Conservation (phyloP, 2,888 invertebrate species). For the Synanthedon vespiformis region DNA sequence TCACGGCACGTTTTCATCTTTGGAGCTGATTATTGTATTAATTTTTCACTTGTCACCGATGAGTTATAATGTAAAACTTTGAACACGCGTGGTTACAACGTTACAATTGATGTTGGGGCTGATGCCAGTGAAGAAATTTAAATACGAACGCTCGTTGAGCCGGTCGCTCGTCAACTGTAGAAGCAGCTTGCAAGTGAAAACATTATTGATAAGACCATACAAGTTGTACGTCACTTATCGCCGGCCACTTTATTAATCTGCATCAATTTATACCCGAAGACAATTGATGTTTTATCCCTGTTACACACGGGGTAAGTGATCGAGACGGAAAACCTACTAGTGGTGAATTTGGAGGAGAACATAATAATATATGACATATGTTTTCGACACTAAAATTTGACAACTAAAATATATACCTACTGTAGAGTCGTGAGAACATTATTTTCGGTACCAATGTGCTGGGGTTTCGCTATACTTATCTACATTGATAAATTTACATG, state of each 20-base stretch:
- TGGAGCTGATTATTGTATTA: conserved; percentile 3
- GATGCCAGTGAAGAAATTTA: conserved; percentile 10
- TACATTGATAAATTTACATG: too few relatives aligned
- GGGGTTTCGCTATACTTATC: too few relatives aligned
- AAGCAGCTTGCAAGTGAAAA: conserved; percentile 36
- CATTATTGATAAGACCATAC: conserved; percentile 52
- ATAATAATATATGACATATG: neutral
- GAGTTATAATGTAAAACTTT: conserved; percentile 1
- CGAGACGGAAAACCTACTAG: neutral
- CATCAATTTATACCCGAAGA: conserved; percentile 60
- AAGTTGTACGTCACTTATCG: conserved; percentile 46
- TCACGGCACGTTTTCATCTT: conserved; percentile 18
- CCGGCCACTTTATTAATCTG: conserved; percentile 57
- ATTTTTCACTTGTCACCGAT: conserved; percentile 12
- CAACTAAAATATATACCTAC: too few relatives aligned
- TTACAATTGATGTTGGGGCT: conserved; percentile 5
- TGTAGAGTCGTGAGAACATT: too few relatives aligned
- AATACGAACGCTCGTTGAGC: conserved; percentile 35
- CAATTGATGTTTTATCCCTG: conserved; percentile 31
- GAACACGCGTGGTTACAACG: conserved; percentile 7
- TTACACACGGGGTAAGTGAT: conserved; percentile 1
- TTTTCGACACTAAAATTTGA: too few relatives aligned
- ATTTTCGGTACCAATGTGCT: too few relatives aligned
- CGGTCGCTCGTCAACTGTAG: conserved; percentile 42
- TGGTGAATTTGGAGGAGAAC: conserved; percentile 4